Evolutionary conservation across 2,113 vertebrate species (phyloP), one percentile per base, ranked within the genome.

Genomic region (Gopherus flavomarginatus): DNA sequence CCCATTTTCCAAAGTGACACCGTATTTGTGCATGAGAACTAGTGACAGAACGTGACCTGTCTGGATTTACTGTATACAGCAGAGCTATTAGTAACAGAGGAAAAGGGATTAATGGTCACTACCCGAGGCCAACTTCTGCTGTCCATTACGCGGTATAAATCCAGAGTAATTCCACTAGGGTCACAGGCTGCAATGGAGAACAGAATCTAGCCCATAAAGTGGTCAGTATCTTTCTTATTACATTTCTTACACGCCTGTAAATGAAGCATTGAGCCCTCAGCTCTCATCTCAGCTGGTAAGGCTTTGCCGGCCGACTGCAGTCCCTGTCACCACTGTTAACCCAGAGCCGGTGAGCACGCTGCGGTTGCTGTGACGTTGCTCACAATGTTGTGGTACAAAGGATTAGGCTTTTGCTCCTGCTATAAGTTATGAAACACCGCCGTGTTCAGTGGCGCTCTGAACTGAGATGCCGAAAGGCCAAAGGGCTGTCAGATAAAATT

Each of bases 361-460:
- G 85, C 47, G 0, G 1, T n/a, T 91, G 79, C 87, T 91, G 75
- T 82, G 87, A 85, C 93, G 26, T 69, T 89, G 89, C 87, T 93
- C 94, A 91, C 81, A 93, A 92, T 84, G 92, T 85, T 53, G 75
- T 31, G 84, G 89, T 87, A 94, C 53, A 87, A 79, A 35, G 81
- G 83, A 96, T 96, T 90, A 96, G 54, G 50, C 24, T 86, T 81
- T 83, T 94, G 87, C 86, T 80, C 83, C 38, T 24, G 50, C 38
- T 91, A 81, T 16, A 53, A 38, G 49, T 85, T 96, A 90, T 93
- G 89, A 96, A 94, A 97, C 47, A 29, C 89, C 94, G 93, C 87
- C 94, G 81, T 1, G 2, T 88, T 97, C 92, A 93, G 78, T 90
- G 90, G 65, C 57, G 86, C 79, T 85, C 57, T 89, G 95, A 79